A percentile compares a stretch with the other conserved stretches of the same genome.
These are phyloP conservation scores for Poeciliopsis turneri DNA, from an alignment of 2,797 vertebrate species.

Conservation along the genomic window DNA sequence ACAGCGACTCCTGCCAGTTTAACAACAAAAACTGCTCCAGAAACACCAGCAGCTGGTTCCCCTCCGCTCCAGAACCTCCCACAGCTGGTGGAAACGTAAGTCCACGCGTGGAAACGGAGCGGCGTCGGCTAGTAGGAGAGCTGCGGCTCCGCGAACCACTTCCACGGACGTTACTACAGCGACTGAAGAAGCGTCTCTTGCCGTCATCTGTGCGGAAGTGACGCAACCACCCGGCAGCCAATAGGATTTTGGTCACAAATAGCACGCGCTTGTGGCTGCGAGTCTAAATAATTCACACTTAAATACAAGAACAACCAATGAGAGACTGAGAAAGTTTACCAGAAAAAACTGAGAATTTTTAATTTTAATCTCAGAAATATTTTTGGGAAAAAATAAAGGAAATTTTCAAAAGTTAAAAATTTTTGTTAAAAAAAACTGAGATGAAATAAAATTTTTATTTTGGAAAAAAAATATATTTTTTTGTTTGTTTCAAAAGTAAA, in stretches of 20 bases:
- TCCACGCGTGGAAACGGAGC: neutral
- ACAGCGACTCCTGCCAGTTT: neutral
- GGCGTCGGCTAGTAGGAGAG: neutral
- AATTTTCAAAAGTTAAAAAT: too few relatives aligned
- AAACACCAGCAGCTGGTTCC: constrained; percentile 48
- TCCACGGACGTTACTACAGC: constrained; percentile 42
- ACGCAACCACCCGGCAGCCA: constrained; percentile 63
- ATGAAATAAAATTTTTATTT: too few relatives aligned
- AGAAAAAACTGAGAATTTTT: too few relatives aligned
- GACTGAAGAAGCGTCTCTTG: constrained; percentile 39
- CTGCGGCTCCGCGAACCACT: constrained; percentile 22
- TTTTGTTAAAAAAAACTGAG: too few relatives aligned
- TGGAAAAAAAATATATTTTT: too few relatives aligned
- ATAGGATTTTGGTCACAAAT: constrained; percentile 43
- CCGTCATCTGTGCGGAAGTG: constrained; percentile 74
- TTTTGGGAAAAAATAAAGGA: too few relatives aligned
- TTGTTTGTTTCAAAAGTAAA: too few relatives aligned
- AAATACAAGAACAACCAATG: neutral
- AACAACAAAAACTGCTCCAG: neutral
- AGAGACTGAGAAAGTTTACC: too few relatives aligned
- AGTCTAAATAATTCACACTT: neutral
- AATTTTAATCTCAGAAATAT: too few relatives aligned
- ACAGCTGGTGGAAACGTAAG: neutral
- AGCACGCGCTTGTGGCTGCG: constrained; percentile 25
- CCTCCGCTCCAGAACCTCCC: constrained; percentile 38